Base-by-base conservation (phyloP, 1,140 invertebrate species). In the Hylyphantes graminicola region DNA sequence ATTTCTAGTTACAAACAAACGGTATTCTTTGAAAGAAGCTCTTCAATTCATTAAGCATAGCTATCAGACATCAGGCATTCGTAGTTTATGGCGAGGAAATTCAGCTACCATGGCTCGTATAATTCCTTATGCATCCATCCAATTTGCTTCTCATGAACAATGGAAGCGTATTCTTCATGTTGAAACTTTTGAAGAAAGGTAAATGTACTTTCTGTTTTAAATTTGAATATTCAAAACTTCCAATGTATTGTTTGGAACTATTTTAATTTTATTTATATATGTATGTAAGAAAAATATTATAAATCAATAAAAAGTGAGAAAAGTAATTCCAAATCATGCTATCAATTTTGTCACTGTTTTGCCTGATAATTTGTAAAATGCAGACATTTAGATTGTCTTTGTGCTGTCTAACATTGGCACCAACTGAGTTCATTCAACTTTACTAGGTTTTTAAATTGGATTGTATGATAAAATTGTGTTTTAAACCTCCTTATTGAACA, bases 21-120 rank as follows among this genome's bases (percentile, higher is more conserved):
- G 92, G 21, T 99, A 96, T 90, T 94, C 95, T 0, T 93, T 94
- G 78, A 92, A 90, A 85, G 94, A 94, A 48, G 97, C 96, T 0
- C 87, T 94, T 2, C 88, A 92, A 67, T 99, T 98, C 90, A 88
- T 99, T n/a, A 86, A 91, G 53, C 89, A 87, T 50, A 87, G 87
- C 55, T 88, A 87, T 76, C 64, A 76, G 48, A 68, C 84, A 61
- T 57, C 76, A 79, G 92, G 98, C 5, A 89, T 96, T 21, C 86
- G 94, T 9, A 94, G 94, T 82, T 90, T 99, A 84, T 99, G 97
- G 96, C 91, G 98, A 63, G 98, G 98, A 12, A 99, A 99, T 91
- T 97, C 96, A 85, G 98, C 98, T 1, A 99, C 97, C 0, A 97
- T 99, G 96, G 95, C 95, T 0, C 91, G 98, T 67, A 98, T 99